Evolutionary conservation across 2,797 vertebrate genomes (phyloP), one percentile per base, ranked within the genome.

Genomic region (Brotula barbata): DNA sequence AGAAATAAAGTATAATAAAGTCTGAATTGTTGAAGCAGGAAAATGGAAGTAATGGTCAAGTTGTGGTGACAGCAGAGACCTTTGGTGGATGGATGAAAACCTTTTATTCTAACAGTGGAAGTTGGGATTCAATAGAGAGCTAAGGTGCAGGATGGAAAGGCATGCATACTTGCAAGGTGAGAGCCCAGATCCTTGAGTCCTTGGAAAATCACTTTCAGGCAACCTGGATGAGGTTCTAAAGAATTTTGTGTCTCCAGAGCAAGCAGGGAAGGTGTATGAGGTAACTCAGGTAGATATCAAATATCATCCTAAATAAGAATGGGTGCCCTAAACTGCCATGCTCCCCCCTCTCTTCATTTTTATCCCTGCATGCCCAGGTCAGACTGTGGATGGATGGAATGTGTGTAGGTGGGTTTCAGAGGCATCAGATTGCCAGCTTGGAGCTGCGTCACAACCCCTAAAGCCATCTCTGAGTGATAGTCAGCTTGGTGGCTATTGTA

Each of bases 321-420:
- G 53, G 77, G 54, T 56, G 48, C 73, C 64, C 59, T 45, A 57
- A 68, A 73, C 44, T 16, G 17, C 58, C 22, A 1, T 2, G 28
- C 51, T 39, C 71, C 65, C 47, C 65, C 43, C 56, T 60, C 57
- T 77, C 63, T 57, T 77, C 44, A 39, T 60, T 63, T 72, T 50
- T 50, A 62, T 71, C 68, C 74, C 75, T 74, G 16, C 54, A 1
- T 80, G 75, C 73, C 73, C 59, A 71, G 81, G 76, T 84, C 65
- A 45, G 57, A 39, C 63, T 56, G 82, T 50, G 64, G 79, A 72
- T 53, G 49, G 81, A 68, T 83, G 86, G 87, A 89, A 88, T 90
- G 86, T 88, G 88, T 79, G 85, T 85, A 82, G 86, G 83, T 84
- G 82, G 75, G 69, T 78, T 88, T 84, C 68, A 80, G 34, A 73